A percentile compares a stretch with the other conserved stretches of the same genome.
Conservation (phyloP, 2,888 invertebrate genomes). For the Drosophila mettleri region DNA sequence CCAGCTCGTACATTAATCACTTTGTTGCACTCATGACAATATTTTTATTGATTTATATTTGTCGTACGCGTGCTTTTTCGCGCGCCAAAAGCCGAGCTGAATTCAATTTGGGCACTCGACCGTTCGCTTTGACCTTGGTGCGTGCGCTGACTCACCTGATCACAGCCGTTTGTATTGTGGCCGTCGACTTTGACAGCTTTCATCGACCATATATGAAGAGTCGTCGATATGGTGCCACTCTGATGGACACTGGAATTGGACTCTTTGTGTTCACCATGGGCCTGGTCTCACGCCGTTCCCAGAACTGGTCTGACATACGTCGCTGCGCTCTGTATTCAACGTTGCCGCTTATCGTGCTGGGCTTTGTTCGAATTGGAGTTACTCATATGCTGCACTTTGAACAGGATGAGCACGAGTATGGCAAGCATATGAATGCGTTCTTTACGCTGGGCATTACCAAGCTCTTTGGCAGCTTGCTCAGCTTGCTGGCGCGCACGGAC, state of each 20-base stretch:
- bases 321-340: not conserved
- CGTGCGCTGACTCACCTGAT: not conserved
- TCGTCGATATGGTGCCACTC: not conserved
- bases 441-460: conserved; percentile 6
- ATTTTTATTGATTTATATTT: not conserved
- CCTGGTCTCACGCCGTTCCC: not conserved
- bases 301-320: not conserved
- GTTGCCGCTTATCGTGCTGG: not conserved
- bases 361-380: not conserved
- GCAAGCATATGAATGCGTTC: not conserved
- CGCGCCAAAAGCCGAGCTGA: not conserved
- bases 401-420: conserved; percentile 3
- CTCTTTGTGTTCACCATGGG: not conserved
- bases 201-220: not conserved
- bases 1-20: not conserved
- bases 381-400: not conserved
- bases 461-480: conserved; percentile 1
- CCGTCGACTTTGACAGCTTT: not conserved
- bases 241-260: conserved; percentile 4
- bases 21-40: not conserved
- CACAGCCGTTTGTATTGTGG: not conserved
- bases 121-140: not conserved
- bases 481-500: not conserved
- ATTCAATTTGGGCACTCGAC: not conserved
- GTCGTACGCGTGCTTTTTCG: not conserved